These are phyloP conservation scores for Aptenodytes forsteri DNA, from an alignment of 2,113 vertebrate species.

Conservation along the genomic window DNA sequence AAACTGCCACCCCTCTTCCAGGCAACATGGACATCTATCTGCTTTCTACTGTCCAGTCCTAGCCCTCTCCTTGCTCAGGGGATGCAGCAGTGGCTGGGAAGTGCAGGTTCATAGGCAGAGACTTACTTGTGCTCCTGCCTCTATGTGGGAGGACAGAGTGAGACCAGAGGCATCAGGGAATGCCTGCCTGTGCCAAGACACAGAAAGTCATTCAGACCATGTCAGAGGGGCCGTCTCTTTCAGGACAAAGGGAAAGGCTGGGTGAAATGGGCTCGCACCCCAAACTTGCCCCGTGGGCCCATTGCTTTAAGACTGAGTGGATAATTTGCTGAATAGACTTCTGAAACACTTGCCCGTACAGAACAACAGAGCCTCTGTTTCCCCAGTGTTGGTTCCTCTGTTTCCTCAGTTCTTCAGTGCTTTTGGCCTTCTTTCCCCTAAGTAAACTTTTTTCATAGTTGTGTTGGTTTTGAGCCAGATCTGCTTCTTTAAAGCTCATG, in stretches of 20 bases:
- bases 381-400: constrained; percentile 4
- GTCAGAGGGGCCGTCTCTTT: background rate
- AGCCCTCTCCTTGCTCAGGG: background rate
- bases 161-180: background rate
- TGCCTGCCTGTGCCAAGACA: background rate
- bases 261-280: background rate
- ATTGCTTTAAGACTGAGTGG: background rate
- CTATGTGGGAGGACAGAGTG: background rate
- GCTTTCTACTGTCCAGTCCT: background rate
- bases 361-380: constrained; percentile 67
- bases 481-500: background rate
- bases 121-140: background rate
- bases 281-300: background rate
- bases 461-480: constrained; percentile 45
- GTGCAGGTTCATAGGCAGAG: background rate
- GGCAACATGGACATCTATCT: background rate
- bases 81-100: background rate
- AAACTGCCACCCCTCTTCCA: background rate
- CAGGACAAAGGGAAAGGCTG: background rate
- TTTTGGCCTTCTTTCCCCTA: constrained; percentile 33
- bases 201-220: background rate
- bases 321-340: constrained; percentile 31
- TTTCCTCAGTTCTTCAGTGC: constrained; percentile 30
- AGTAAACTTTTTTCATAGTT: constrained; percentile 55
- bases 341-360: background rate